Evolutionary conservation across 2,797 vertebrate genomes (phyloP), one percentile per base, ranked within the genome.

Genomic region (Vespertilio murinus): DNA sequence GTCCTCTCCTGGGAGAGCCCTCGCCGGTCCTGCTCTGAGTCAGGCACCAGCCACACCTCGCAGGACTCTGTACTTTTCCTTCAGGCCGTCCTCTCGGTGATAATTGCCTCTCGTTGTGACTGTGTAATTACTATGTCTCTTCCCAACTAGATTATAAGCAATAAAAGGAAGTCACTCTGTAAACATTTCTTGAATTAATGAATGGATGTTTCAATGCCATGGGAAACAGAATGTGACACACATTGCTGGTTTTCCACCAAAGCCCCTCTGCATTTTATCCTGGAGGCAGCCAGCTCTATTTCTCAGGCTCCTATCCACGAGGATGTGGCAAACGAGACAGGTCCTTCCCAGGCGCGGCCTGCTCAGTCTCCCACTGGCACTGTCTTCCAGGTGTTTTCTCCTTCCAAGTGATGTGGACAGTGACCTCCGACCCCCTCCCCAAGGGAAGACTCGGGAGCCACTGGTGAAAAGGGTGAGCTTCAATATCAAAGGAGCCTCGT

Each of bases 121-220:
- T 65, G 25, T 70, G 18, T 65, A 90, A 91, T 73, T 93, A 64
- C 38, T 45, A 28, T 14, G 64, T 78, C 28, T 94, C 65, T 86
- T 18, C 52, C 22, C 52, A 85, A 35, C 12, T 54, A 71, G 70
- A 78, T 69, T 79, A 52, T 83, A 86, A 83, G 54, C 65, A 90
- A 88, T 78, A 77, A 64, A 90, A 64, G 16, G 45, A 64, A 45
- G 25, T 33, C 40, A 77, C 8, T 67, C 75, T 75, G 49, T 69
- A 87, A 89, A 79, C 67, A 79, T 93, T 90, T 77, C 70, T 47
- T 77, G 30, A 79, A 81, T 86, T 94, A 88, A 91, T 65, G 45
- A 91, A 56, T 73, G 81, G 40, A 56, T 80, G 61, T 69, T 74
- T 93, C 75, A 25, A 40, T 61, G 35, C 4, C 18, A 20, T 80